Conservation (phyloP, 2,888 invertebrate genomes). For the Mesorhabditis sp. region DNA sequence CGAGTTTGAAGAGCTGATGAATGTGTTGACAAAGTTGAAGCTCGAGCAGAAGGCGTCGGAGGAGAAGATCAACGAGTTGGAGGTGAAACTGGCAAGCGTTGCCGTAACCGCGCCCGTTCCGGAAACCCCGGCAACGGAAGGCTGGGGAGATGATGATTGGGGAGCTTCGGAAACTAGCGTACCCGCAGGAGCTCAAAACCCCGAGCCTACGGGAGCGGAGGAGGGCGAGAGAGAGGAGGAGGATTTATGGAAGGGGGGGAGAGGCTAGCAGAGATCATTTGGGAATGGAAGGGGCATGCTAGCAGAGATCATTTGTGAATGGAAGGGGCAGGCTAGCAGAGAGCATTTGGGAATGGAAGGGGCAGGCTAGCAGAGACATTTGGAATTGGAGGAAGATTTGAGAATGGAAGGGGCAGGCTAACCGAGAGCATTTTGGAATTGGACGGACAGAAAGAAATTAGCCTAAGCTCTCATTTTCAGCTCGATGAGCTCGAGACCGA, state of each 20-base stretch:
- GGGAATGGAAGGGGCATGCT: too few relatives aligned
- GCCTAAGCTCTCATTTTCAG: background rate
- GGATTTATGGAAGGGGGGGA: background rate
- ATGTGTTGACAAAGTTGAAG: conserved; percentile 13
- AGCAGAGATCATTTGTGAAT: too few relatives aligned
- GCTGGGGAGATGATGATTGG: conserved; percentile 10
- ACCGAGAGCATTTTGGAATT: too few relatives aligned
- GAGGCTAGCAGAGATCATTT: too few relatives aligned
- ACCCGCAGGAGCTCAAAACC: conserved; percentile 13
- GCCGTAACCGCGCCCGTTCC: conserved; percentile 7
- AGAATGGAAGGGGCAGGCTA: background rate
- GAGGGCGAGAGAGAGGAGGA: background rate
- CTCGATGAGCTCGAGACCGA: conserved; percentile 5
- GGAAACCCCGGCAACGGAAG: conserved; percentile 7
- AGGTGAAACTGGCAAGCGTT: conserved; percentile 10
- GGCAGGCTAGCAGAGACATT: too few relatives aligned
- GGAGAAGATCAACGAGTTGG: background rate
- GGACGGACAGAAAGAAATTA: conserved; percentile 3
- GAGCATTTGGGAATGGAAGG: too few relatives aligned
- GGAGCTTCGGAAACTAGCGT: conserved; percentile 9
- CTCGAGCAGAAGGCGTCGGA: background rate
- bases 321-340: too few relatives aligned
- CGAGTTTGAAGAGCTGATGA: background rate
- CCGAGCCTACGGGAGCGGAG: background rate
- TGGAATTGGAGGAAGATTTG: conserved; percentile 5